Conservation (phyloP, 2,888 invertebrate species). For the Altica lythri region DNA sequence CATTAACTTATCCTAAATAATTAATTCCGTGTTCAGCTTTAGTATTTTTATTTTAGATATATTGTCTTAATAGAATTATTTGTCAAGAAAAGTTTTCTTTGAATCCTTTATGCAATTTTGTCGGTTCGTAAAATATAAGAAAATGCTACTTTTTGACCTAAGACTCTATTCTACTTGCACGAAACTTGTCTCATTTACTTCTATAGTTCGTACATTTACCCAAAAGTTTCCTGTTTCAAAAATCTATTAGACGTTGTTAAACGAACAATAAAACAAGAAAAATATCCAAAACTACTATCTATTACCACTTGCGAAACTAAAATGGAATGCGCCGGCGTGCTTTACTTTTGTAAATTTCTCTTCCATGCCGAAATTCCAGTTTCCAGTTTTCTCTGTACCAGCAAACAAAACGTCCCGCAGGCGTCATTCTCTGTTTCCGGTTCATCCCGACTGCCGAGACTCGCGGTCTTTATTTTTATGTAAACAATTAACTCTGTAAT, state of each 20-base stretch:
- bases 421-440: constrained; percentile 28
- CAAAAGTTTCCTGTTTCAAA: constrained; percentile 21
- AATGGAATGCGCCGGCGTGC: constrained; percentile 37
- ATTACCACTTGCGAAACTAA: constrained; percentile 33
- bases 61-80: too few species aligned
- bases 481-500: too few species aligned
- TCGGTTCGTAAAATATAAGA: constrained; percentile 5
- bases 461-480: constrained; percentile 11
- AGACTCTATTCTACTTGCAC: constrained; percentile 4
- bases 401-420: constrained; percentile 31
- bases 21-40: too few species aligned
- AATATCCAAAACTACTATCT: constrained; percentile 31
- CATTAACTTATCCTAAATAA: too few species aligned
- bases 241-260: constrained; percentile 32
- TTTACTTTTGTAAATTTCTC: constrained; percentile 36
- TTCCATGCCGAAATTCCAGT: constrained; percentile 31
- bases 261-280: constrained; percentile 28
- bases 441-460: constrained; percentile 21
- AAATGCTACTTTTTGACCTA: constrained; percentile 16
- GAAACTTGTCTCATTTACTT: constrained; percentile 21
- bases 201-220: constrained; percentile 17
- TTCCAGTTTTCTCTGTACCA: constrained; percentile 40
- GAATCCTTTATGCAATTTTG: too few species aligned
- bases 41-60: too few species aligned
- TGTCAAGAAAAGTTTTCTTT: too few species aligned